These are phyloP conservation scores for Drosophila subsilvestris DNA, from an alignment of 2,888 invertebrate species.

Conservation along the genomic window DNA sequence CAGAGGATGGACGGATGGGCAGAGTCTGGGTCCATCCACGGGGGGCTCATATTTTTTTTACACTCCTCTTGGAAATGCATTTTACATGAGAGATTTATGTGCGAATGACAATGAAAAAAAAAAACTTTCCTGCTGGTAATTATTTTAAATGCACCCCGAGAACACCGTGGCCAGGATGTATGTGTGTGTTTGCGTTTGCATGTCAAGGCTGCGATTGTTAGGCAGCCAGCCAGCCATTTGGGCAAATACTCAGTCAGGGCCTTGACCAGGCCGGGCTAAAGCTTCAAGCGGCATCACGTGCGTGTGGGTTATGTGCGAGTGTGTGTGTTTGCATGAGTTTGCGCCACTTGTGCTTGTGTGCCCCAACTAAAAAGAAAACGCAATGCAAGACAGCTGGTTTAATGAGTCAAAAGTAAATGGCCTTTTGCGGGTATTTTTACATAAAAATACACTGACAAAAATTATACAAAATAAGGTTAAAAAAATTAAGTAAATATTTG, in stretches of 20 bases:
- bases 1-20: constrained; percentile 10
- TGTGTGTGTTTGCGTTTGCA: constrained; percentile 19
- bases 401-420: constrained; percentile 60
- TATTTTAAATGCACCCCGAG: constrained; percentile 58
- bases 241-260: constrained; percentile 41
- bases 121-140: constrained; percentile 43
- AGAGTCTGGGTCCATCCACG: not conserved
- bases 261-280: constrained; percentile 74
- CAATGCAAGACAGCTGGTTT: constrained; percentile 48
- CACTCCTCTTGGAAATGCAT: constrained; percentile 19
- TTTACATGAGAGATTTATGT: constrained; percentile 58
- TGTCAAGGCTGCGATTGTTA: constrained; percentile 62
- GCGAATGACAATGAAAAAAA: constrained; percentile 33
- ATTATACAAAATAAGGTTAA: not conserved
- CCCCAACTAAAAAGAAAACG: constrained; percentile 34
- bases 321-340: constrained; percentile 6
- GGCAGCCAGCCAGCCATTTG: constrained; percentile 27
- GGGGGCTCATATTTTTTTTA: constrained; percentile 22
- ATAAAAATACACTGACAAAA: constrained; percentile 6
- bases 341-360: constrained; percentile 14
- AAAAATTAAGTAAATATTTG: not conserved
- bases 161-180: constrained; percentile 5
- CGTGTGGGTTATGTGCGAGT: constrained; percentile 1
- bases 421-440: constrained; percentile 29
- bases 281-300: constrained; percentile 55